Percentiles rank a stretch among this genome's conserved stretches.
phyloP scores from a whole-genome alignment of 2,888 invertebrate genomes.

The Limnephilus marmoratus region DNA sequence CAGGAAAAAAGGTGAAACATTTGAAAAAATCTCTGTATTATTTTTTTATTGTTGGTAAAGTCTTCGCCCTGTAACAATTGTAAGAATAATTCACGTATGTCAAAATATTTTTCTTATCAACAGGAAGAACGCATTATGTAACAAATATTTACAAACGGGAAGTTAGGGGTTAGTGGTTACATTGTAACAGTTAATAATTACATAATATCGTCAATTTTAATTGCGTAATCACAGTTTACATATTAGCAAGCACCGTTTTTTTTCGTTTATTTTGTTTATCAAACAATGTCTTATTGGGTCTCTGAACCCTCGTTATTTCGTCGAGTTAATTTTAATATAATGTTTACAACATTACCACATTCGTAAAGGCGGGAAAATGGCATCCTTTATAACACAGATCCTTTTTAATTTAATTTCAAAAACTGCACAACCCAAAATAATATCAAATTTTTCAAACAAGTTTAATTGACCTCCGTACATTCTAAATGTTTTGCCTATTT shows the following conservation, averaged over 20 bases:
- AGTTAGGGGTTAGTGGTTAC: conserved; percentile 18
- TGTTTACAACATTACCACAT: background rate
- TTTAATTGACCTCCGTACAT: background rate
- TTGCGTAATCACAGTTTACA: conserved; percentile 61
- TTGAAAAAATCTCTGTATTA: background rate
- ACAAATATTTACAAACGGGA: conserved; percentile 39
- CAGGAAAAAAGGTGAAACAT: background rate
- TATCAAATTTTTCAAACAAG: background rate
- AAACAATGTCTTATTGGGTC: conserved; percentile 33
- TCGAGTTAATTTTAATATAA: background rate
- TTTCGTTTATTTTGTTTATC: conserved; percentile 54
- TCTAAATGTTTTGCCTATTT: background rate
- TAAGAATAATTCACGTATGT: conserved; percentile 28
- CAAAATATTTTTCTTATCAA: conserved; percentile 41
- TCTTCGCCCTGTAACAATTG: background rate
- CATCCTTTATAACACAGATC: background rate
- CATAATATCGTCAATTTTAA: conserved; percentile 43
- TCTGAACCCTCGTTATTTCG: background rate
- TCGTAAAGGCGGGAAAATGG: conserved; percentile 2
- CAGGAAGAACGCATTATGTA: conserved; percentile 7
- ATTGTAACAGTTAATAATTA: conserved; percentile 29
- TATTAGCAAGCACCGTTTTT: conserved; percentile 62
- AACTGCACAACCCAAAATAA: background rate
- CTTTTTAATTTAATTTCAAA: background rate
- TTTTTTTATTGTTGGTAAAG: background rate